Conservation (phyloP, 2,797 vertebrate genomes). For the Sandelia bainsii region DNA sequence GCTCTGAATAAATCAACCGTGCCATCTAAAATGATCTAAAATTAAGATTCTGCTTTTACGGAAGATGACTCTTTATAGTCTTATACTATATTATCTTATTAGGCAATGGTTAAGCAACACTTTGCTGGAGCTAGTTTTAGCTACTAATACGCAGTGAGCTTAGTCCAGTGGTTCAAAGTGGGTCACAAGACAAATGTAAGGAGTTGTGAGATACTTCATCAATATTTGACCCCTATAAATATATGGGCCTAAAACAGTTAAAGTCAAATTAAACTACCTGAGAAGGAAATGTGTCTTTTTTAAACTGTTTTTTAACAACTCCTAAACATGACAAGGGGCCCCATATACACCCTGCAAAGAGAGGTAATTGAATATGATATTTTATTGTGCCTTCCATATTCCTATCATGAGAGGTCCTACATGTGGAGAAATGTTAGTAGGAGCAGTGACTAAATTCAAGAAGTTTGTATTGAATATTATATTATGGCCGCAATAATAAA, state of each 20-base stretch:
- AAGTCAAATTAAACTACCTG: background rate
- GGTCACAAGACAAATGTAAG: background rate
- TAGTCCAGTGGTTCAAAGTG: too few species aligned
- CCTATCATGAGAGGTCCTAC: background rate
- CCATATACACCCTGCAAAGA: background rate
- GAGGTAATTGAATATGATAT: background rate
- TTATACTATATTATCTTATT: background rate
- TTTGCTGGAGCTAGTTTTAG: too few species aligned
- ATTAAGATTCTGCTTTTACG: background rate
- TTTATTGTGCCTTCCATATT: background rate
- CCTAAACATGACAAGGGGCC: background rate
- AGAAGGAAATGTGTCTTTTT: background rate
- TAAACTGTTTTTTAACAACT: background rate
- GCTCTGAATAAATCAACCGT: background rate
- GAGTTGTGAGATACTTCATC: background rate
- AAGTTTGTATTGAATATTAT: constrained; percentile 3
- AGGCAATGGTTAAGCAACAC: rapidly evolving
- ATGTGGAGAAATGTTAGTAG: constrained; percentile 7
- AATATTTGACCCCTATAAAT: too few species aligned
- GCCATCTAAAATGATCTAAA: background rate
- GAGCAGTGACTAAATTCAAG: background rate
- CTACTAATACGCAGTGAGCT: too few species aligned
- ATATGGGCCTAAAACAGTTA: background rate
- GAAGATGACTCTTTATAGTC: too few species aligned
- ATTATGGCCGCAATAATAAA: background rate